Conservation (phyloP, 2,113 vertebrate genomes). For the Cyprinus carpio region DNA sequence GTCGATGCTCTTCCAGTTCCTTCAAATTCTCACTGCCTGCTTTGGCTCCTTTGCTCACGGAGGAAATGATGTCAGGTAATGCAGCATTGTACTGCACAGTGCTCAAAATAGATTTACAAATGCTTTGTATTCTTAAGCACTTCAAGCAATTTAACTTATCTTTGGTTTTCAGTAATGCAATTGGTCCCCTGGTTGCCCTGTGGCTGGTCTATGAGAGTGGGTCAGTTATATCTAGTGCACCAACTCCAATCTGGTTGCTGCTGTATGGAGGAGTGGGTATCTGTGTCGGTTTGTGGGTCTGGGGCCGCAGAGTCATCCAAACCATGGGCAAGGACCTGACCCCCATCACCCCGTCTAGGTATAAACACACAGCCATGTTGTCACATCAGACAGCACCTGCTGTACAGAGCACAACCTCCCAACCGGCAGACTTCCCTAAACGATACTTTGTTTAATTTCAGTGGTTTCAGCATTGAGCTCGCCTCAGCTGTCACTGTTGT, state of each 20-base stretch:
- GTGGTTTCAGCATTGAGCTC: conserved; percentile 98
- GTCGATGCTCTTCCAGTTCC: conserved; percentile 93
- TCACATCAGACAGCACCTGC: conserved; percentile 4
- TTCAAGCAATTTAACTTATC: neutral
- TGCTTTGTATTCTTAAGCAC: neutral
- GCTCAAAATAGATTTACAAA: neutral
- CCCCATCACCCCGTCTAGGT: conserved; percentile 94
- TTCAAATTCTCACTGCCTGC: conserved; percentile 96
- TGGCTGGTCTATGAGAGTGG: conserved; percentile 83
- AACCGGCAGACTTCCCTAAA: neutral
- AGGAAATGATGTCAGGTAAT: conserved; percentile 95
- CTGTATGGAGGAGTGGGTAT: conserved; percentile 93
- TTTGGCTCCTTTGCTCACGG: conserved; percentile 98
- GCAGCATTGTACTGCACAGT: neutral
- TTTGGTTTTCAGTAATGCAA: conserved; percentile 85
- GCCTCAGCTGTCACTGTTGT: conserved; percentile 94
- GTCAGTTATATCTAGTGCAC: conserved; percentile 71
- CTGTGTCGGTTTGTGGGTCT: conserved; percentile 95
- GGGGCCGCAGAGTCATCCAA: conserved; percentile 97
- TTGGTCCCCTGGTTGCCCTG: conserved; percentile 91
- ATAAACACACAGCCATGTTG: conserved; percentile 22
- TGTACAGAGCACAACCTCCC: neutral
- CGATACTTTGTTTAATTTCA: conserved; percentile 60
- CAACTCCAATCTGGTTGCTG: conserved; percentile 91
- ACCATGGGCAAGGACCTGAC: conserved; percentile 97